A percentile compares a stretch with the other conserved stretches of the same genome.
Conservation (phyloP, 1,140 invertebrate species). For the Atta colombica region DNA sequence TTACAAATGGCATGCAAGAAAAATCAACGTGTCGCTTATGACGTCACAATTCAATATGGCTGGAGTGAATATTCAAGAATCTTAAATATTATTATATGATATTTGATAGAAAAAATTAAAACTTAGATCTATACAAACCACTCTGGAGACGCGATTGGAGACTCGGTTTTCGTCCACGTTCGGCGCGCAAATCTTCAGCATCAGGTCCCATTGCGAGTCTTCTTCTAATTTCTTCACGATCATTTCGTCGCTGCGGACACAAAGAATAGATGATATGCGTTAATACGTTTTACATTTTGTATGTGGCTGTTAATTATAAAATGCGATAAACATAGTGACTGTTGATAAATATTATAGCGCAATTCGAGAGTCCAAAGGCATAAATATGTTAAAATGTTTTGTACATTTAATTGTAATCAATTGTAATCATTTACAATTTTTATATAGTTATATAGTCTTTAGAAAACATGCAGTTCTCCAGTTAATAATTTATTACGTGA, state of each 20-base stretch:
- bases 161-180: constrained; percentile 93
- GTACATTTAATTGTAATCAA: no score
- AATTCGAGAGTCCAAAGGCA: not conserved
- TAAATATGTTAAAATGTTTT: not conserved
- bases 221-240: constrained; percentile 96
- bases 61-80: no score
- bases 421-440: not conserved
- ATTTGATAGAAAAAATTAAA: not conserved
- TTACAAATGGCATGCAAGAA: no score
- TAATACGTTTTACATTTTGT: not conserved
- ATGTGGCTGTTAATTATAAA: not conserved
- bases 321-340: not conserved
- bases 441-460: not conserved
- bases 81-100: not conserved
- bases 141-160: constrained; percentile 95
- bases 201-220: constrained; percentile 95
- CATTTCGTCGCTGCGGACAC: constrained; percentile 93
- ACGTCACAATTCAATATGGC: no score
- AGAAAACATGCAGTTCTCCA: not conserved
- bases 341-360: not conserved
- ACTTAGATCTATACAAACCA: constrained; percentile 87
- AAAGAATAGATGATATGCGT: constrained; percentile 17
- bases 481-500: not conserved
- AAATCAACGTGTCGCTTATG: no score
- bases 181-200: constrained; percentile 90